Percentiles rank a stretch among this genome's conserved stretches.
Conservation (phyloP, 2,113 vertebrate species). For the Tragelaphus buxtoni region DNA sequence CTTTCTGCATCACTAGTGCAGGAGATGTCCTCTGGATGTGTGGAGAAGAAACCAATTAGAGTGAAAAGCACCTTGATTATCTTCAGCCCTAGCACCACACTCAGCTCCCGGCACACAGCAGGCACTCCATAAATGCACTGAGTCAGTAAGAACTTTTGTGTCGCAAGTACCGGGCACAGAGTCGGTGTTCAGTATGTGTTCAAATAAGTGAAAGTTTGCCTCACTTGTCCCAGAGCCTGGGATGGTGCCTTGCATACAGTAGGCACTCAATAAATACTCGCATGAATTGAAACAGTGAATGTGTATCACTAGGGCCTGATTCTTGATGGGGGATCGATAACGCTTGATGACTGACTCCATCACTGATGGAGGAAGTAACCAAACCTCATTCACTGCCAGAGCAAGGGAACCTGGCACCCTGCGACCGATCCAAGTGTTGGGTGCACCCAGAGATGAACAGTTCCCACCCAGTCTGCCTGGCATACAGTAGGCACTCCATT, state of each 20-base stretch:
- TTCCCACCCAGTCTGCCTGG: neutral
- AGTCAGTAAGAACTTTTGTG: neutral
- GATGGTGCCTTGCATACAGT: neutral
- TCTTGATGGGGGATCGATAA: neutral
- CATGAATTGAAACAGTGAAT: neutral
- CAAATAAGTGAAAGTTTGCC: neutral
- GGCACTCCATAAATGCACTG: neutral
- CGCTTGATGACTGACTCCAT: neutral
- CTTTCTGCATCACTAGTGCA: neutral
- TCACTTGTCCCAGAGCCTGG: neutral
- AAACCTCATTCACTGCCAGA: neutral
- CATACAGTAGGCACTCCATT: neutral
- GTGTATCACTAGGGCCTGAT: neutral
- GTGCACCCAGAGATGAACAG: neutral
- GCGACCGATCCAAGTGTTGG: neutral
- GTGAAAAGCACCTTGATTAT: neutral
- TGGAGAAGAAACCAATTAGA: neutral
- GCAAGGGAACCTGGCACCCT: neutral
- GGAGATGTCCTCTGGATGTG: neutral
- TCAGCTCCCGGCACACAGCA: neutral
- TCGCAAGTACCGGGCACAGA: neutral
- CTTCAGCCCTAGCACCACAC: neutral
- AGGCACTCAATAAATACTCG: conserved; percentile 19
- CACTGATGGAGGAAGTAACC: neutral
- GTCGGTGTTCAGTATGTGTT: neutral